Base-by-base conservation (phyloP, 2,797 vertebrate genomes). In the Alosa sapidissima region DNA sequence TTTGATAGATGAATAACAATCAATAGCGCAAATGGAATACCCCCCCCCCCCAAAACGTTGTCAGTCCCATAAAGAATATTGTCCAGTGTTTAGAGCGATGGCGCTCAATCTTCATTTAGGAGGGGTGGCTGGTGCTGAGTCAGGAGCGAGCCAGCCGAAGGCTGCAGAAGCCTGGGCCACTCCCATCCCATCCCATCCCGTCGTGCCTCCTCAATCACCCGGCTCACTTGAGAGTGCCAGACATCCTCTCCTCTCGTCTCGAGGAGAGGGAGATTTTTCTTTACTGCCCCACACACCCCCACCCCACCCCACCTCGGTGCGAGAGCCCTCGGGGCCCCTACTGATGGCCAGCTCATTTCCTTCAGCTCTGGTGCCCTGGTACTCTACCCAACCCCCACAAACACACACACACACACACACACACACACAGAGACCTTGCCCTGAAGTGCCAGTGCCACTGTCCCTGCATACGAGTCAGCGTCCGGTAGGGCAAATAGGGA, bases 271-370 rank as follows among this genome's bases (percentile, higher is more conserved):
- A 72, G 28, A 72, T 72, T 72, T 72, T 33, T 72, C 65, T 72
- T 72, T 72, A 72, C 65, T 72, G 65, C 13, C 33, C 13, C 36
- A 2, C 41, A 2, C 33, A 4, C 5, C 65, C 8, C 8, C 33
- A 4, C 5, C 65, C 9, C 41, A 2, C 33, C 33, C 5, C 65
- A 0, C 72, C 54, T 19, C 54, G 1, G 2, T 55, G 54, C 16
- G 21, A 51, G n/a, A 62, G n/a, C 13, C 72, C 72, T 78, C 83
- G 82, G 87, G 68, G 28, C 87, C 84, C 81, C 16, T 6, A 55
- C 84, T 91, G 91, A 94, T 94, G 85, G 13, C 89, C 88, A 93
- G 94, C 91, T 91, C 84, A 86, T 87, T 94, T 94, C 92, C 92
- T 93, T 91, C 89, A 85, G 87, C 82, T 86, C 84, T 75, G 68